These are phyloP conservation scores for Anarrhichthys ocellatus DNA, from an alignment of 2,113 vertebrate species.

Conservation along the genomic window DNA sequence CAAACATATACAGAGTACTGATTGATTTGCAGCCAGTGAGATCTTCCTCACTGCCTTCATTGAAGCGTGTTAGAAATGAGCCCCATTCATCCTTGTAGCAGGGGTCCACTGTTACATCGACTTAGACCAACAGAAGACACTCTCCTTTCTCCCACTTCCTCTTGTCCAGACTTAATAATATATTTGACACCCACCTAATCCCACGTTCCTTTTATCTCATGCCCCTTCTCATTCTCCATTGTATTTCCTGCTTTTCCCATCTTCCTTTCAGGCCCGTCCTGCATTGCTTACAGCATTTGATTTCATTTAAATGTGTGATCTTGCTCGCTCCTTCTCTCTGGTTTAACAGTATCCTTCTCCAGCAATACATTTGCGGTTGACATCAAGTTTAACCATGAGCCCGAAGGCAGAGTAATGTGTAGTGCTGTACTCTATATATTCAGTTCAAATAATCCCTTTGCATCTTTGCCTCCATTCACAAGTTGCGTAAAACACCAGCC, in stretches of 20 bases:
- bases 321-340: slow-evolving; percentile 16
- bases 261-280: slow-evolving; percentile 32
- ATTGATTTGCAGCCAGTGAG: slow-evolving; percentile 56
- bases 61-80: slow-evolving; percentile 66
- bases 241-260: slow-evolving; percentile 20
- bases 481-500: neutral
- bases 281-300: slow-evolving; percentile 37
- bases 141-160: slow-evolving; percentile 33
- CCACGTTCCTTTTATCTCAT: slow-evolving; percentile 45
- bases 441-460: slow-evolving; percentile 25
- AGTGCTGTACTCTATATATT: slow-evolving; percentile 14
- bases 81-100: slow-evolving; percentile 70
- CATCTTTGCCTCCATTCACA: neutral
- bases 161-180: slow-evolving; percentile 67
- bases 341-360: slow-evolving; percentile 51
- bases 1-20: slow-evolving; percentile 12
- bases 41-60: slow-evolving; percentile 47
- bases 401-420: slow-evolving; percentile 25
- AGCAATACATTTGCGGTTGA: slow-evolving; percentile 61
- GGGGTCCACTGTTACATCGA: slow-evolving; percentile 39
- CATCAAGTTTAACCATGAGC: slow-evolving; percentile 51
- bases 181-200: slow-evolving; percentile 66
- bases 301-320: slow-evolving; percentile 57
- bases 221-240: slow-evolving; percentile 20
- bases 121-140: slow-evolving; percentile 19